phyloP scores from a whole-genome alignment of 2,888 invertebrate species.

The Anarsia innoxiella region DNA sequence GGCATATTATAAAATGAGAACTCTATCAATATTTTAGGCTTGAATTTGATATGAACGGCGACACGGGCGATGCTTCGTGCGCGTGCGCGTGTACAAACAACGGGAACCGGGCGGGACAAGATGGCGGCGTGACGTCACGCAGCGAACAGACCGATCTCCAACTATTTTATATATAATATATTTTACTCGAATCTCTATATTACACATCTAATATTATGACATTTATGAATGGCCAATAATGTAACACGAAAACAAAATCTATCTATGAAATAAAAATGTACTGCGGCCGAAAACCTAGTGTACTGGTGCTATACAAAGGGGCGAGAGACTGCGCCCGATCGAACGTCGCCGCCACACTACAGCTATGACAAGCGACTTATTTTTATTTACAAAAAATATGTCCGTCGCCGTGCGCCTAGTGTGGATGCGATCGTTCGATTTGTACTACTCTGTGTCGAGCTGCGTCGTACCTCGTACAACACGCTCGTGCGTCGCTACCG shows the following conservation, averaged over 20 bases:
- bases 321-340: slow-evolving; percentile 25
- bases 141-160: too few relatives aligned
- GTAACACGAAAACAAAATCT: slow-evolving; percentile 47
- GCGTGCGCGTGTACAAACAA: slow-evolving; percentile 24
- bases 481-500: too few relatives aligned
- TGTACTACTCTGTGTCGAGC: slow-evolving; percentile 35
- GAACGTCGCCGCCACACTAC: slow-evolving; percentile 38
- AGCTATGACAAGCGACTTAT: slow-evolving; percentile 21
- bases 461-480: too few relatives aligned
- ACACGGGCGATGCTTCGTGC: not conserved
- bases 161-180: slow-evolving; percentile 21
- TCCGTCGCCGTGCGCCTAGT: slow-evolving; percentile 1
- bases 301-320: slow-evolving; percentile 36
- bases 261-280: slow-evolving; percentile 43
- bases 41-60: slow-evolving; percentile 20
- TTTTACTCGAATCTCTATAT: slow-evolving; percentile 58
- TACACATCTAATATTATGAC: slow-evolving; percentile 67
- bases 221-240: slow-evolving; percentile 54
- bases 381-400: slow-evolving; percentile 51
- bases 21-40: slow-evolving; percentile 30
- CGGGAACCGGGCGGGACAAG: not conserved
- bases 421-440: slow-evolving; percentile 32
- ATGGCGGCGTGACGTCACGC: not conserved
- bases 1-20: slow-evolving; percentile 30
- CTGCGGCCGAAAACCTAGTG: slow-evolving; percentile 37